Evolutionary conservation across 2,888 invertebrate species (phyloP), one percentile per base, ranked within the genome.

Genomic region (Cryptocephalus moraei): DNA sequence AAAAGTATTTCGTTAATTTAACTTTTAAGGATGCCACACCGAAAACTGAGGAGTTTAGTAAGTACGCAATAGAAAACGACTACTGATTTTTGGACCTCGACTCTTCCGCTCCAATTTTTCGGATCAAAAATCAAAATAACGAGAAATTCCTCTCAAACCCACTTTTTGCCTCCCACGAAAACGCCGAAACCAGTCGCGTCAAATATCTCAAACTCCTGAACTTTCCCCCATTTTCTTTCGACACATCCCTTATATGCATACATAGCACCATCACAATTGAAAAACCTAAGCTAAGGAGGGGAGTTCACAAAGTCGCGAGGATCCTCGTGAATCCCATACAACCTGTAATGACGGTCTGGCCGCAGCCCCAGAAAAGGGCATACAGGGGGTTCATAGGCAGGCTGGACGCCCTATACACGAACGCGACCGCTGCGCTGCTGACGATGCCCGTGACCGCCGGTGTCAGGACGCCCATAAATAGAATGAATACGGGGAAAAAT

Each of bases 301-400:
- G 10, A 12, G 4, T 43, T 56, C 58, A 60, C 40, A 62, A 52
- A 48, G 94, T 94, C 45, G 94, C 94, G 62, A 95, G 76, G 59
- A 95, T 91, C 67, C 94, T 80, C 51, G 92, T 91, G 68, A 92
- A 93, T 49, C 94, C 94, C 62, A 95, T 82, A 58, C 91, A 87
- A 55, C 89, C 89, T 43, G 91, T 86, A 41, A 91, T 74, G 52
- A 91, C 76, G 46, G 95, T 95, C 73, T 94, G 94, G 53, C 93
- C 94, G 45, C 92, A 84, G 47, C 95, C 95, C 91, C 93, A 95
- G 57, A 94, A 79, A 73, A 94, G 80, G 45, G 94, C 93, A 71
- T 93, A 91, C 50, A 92, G 79, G 39, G 91, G 89, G 50, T 86
- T 82, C 92, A 95, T 92, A 61, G 84, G 82, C 66, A 91, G 78